Base-by-base conservation (phyloP, 2,888 invertebrate species). In the Pyrrhia umbra region DNA sequence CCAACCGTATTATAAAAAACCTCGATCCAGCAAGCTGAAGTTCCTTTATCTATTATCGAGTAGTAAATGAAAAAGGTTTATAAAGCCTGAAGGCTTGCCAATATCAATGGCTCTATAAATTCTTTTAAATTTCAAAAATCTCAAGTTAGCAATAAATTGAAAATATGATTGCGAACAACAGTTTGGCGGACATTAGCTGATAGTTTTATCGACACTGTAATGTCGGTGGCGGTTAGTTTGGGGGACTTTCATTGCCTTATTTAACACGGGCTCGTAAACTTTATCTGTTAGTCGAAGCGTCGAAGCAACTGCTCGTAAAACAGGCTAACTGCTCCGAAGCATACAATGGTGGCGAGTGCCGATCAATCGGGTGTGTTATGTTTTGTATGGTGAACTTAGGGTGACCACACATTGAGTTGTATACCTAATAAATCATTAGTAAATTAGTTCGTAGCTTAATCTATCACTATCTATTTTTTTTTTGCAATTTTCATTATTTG, bases 251-350 rank as follows among this genome's bases (percentile, higher is more conserved):
- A 87, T 85, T 80, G 81, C 79, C 80, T 77, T 81, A 81, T 88
- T 86, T 84, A 85, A 84, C 85, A 81, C 69, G 65, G 66, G 75
- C 74, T 77, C 86, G 83, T 90, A 89, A 90, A 90, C 55, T 87
- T 88, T 86, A 87, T 87, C 83, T 83, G 69, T 70, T 54, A 50
- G 62, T 43, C 23, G 68, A 37, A 64, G 68, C 64, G 54, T 54
- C 46, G 59, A 61, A 52, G 68, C 69, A 66, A 60, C 57, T 46
- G 42, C 62, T 75, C 77, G 77, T 85, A 83, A 86, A 86, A 76
- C 75, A 59, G 73, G 67, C 75, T 77, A 81, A 79, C 82, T 82
- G 71, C 72, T 76, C 60, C 62, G 75, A 69, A 79, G 75, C 77
- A 75, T 65, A 75, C 75, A 77, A 79, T 80, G 76, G 78, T 72